Evolutionary conservation across 2,113 vertebrate species (phyloP).

Genomic region (Heliornis fulica): DNA sequence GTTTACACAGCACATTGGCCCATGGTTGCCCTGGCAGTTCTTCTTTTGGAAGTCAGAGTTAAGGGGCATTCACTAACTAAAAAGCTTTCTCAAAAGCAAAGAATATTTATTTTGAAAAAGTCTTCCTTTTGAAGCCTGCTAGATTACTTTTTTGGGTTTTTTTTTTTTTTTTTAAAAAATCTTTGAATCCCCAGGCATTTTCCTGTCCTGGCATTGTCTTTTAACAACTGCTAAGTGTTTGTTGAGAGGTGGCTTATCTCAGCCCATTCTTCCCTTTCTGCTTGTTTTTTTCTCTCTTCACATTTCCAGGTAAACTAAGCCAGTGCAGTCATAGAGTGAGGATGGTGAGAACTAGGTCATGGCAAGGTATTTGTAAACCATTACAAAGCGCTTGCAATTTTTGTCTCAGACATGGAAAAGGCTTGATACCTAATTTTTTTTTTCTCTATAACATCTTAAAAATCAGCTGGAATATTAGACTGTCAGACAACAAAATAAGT

Average conservation of each 20-base stretch:
- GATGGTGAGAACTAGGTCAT: background rate
- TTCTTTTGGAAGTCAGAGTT: background rate
- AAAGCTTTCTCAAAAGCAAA: background rate
- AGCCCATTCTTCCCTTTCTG: background rate
- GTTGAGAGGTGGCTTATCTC: constrained; percentile 3
- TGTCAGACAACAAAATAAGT: background rate
- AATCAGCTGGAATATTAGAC: background rate
- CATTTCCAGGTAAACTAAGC: constrained; percentile 15
- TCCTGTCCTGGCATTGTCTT: constrained; percentile 23
- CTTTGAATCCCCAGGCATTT: constrained; percentile 26
- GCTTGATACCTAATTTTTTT: background rate
- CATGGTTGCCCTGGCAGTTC: background rate
- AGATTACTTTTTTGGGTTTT: too few species aligned
- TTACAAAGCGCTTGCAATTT: background rate
- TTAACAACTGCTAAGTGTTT: constrained; percentile 17
- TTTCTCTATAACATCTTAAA: background rate
- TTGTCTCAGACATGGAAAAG: background rate
- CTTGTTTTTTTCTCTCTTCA: background rate
- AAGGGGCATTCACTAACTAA: background rate
- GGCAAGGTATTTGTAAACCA: background rate
- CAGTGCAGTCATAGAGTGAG: background rate
- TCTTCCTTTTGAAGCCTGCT: background rate
- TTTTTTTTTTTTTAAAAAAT: background rate
- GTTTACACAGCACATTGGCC: background rate
- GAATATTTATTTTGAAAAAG: constrained; percentile 12